Conservation (phyloP, 2,797 vertebrate species). For the Taeniopygia guttata region DNA sequence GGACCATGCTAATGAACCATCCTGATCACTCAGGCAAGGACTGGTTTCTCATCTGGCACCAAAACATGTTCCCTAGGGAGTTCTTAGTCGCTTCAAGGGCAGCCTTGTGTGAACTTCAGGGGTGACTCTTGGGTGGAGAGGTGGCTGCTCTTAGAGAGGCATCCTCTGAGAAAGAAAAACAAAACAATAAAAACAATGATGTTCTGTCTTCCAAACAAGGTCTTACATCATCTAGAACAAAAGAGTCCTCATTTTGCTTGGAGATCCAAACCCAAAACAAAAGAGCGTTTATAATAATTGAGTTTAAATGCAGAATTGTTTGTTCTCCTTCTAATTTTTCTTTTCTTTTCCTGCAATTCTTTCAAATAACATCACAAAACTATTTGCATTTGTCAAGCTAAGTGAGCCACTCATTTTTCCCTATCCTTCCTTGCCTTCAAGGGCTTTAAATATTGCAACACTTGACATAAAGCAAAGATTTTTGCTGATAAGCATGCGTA, state of each 20-base stretch:
- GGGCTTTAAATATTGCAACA: conserved; percentile 30
- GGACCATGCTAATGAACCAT: neutral
- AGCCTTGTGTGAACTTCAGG: neutral
- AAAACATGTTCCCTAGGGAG: neutral
- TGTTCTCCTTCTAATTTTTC: neutral
- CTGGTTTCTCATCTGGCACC: neutral
- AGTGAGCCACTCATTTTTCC: conserved; percentile 2
- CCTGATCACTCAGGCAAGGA: neutral
- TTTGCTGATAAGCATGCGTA: conserved; percentile 43
- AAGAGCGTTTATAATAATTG: neutral
- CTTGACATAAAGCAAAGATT: conserved; percentile 36
- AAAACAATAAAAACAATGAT: neutral
- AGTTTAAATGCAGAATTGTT: conserved; percentile 7
- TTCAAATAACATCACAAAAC: conserved; percentile 11
- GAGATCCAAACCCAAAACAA: neutral
- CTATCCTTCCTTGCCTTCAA: conserved; percentile 9
- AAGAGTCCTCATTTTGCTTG: neutral
- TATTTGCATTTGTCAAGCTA: conserved; percentile 8
- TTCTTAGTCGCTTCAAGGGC: neutral
- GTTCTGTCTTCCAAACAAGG: neutral
- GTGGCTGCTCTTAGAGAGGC: neutral
- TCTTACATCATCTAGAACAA: neutral
- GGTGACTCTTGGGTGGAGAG: neutral
- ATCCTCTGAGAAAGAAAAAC: neutral
- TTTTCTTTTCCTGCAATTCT: neutral